These are phyloP conservation scores for Todus mexicanus DNA, from an alignment of 2,797 vertebrate genomes.

Conservation along the genomic window DNA sequence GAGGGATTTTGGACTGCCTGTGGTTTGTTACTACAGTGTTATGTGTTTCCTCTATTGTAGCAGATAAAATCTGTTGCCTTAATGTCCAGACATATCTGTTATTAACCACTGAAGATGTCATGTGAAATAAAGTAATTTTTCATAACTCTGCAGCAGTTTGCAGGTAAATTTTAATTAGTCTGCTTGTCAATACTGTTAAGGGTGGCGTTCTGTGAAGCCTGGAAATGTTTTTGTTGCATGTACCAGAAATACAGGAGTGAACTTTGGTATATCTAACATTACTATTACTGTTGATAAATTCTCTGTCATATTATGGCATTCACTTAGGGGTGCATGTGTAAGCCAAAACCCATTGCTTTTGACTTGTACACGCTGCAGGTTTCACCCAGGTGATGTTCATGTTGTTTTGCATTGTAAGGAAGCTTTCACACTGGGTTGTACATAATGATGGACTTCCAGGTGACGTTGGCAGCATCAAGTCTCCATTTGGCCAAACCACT, in stretches of 20 bases:
- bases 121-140: background rate
- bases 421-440: background rate
- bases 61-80: background rate
- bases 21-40: background rate
- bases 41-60: background rate
- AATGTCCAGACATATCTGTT: background rate
- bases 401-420: background rate
- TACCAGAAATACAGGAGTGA: background rate
- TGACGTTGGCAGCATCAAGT: background rate
- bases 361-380: background rate
- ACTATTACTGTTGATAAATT: background rate
- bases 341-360: background rate
- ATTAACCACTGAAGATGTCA: background rate
- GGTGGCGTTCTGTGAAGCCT: background rate
- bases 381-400: background rate
- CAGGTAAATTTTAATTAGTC: background rate
- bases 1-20: background rate
- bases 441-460: background rate
- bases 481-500: background rate
- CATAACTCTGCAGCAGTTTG: background rate
- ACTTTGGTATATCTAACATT: background rate
- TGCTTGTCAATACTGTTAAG: background rate
- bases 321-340: background rate
- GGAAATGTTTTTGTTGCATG: background rate
- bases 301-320: background rate